Base-by-base conservation (phyloP, 2,113 vertebrate species). In the Cricetomys ansorgei region DNA sequence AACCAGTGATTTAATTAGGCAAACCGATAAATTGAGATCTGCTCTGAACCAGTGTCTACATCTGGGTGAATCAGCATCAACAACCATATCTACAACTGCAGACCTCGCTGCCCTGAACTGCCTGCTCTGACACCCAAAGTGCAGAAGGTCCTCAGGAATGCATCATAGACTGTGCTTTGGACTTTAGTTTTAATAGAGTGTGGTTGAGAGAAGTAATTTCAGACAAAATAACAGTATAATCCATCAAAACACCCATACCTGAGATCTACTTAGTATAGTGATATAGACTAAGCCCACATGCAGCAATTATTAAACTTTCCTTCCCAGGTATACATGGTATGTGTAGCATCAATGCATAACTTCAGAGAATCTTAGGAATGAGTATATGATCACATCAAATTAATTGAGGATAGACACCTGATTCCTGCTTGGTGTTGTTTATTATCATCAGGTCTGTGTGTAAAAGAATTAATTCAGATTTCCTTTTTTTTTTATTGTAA, bases 281-380 rank as follows among this genome's bases (percentile, higher is more conserved):
- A 72, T 27, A 48, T 2, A 85, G 62, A 76, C 1, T 25, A 59
- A 48, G 79, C n/a, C 50, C 3, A 23, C 27, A 37, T 3, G 64
- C 4, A 80, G 11, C 25, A 65, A 79, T 15, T 87, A 37, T 11
- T 25, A 89, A 91, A 48, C 13, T 31, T 67, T 31, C 45, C 31
- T 57, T 93, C 40, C 34, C 55, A 55, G 7, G 7, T 45, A 37
- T 9, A 65, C 8, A 9, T 45, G 10, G 5, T 37, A 45, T 77
- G 43, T 80, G 19, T 12, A 64, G 70, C 57, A 89, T 19, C 73
- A 59, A 29, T 59, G 5, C 23, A 87, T 62, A 75, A 59, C 13
- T 87, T 94, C 27, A 72, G 48, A 86, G 43, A 67, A 92, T 69
- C 59, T 87, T 88, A 86, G 67, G 73, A 89, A 31, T 81, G 4